phyloP scores from a whole-genome alignment of 2,888 invertebrate species.

The Panopea generosa region DNA sequence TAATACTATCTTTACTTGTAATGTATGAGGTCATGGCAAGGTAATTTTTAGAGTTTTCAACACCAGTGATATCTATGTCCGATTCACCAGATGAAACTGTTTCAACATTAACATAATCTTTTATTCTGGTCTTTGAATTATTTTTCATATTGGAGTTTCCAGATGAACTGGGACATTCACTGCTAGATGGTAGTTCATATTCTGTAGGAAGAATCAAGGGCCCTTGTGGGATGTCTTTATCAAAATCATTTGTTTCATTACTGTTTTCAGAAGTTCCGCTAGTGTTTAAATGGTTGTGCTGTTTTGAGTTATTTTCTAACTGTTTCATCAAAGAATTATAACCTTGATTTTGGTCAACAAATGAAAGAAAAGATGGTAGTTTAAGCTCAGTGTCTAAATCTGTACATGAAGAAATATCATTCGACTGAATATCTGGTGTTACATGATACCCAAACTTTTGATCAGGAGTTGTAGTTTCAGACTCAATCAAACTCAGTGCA shows the following conservation, averaged over 20 bases:
- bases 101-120: conserved; percentile 46
- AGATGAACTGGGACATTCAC: neutral
- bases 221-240: neutral
- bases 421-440: conserved; percentile 42
- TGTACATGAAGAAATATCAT: conserved; percentile 51
- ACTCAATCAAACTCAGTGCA: neutral
- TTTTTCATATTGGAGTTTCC: no score
- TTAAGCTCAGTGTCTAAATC: conserved; percentile 29
- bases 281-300: no score
- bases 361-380: conserved; percentile 34
- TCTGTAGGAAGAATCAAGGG: neutral
- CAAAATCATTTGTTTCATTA: neutral
- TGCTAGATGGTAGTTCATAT: conserved; percentile 43
- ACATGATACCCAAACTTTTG: conserved; percentile 5
- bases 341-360: neutral
- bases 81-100: conserved; percentile 12
- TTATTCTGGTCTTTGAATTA: neutral
- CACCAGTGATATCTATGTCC: conserved; percentile 42
- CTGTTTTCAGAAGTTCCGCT: neutral
- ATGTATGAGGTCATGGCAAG: neutral
- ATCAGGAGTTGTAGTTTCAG: neutral
- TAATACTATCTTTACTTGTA: conserved; percentile 2
- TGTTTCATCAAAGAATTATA: neutral
- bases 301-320: neutral
- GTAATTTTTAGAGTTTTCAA: no score